These are phyloP conservation scores for Podocnemis expansa DNA, from an alignment of 2,113 vertebrate species.

Conservation along the genomic window DNA sequence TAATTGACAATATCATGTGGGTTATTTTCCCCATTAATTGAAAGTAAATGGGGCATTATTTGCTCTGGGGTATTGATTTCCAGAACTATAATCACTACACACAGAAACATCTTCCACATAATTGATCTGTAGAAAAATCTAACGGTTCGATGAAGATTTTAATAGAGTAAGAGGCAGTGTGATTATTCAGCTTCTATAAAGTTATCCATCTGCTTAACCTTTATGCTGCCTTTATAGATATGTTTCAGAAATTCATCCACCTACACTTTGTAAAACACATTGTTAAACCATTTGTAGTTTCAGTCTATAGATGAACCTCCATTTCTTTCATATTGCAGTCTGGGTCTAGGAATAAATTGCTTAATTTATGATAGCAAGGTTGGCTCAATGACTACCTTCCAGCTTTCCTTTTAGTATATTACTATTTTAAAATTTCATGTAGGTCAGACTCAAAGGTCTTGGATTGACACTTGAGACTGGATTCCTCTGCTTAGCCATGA, in stretches of 20 bases:
- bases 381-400: slow-evolving; percentile 10
- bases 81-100: slow-evolving; percentile 26
- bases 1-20: slow-evolving; percentile 42
- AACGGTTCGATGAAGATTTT: slow-evolving; percentile 45
- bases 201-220: slow-evolving; percentile 63
- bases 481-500: background rate
- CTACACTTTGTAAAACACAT: slow-evolving; percentile 54
- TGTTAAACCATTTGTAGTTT: slow-evolving; percentile 47
- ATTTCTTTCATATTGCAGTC: slow-evolving; percentile 2
- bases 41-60: background rate
- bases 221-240: slow-evolving; percentile 63
- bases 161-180: slow-evolving; percentile 20
- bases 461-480: background rate
- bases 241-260: slow-evolving; percentile 54
- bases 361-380: slow-evolving; percentile 48
- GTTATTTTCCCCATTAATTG: background rate
- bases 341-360: slow-evolving; percentile 56
- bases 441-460: background rate
- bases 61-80: slow-evolving; percentile 55
- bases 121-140: slow-evolving; percentile 53
- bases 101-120: slow-evolving; percentile 55
- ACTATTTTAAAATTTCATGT: slow-evolving; percentile 31
- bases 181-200: slow-evolving; percentile 49
- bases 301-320: slow-evolving; percentile 29
- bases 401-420: slow-evolving; percentile 26